Evolutionary conservation across 2,113 vertebrate species (phyloP).

Genomic region (Microtus oregoni): DNA sequence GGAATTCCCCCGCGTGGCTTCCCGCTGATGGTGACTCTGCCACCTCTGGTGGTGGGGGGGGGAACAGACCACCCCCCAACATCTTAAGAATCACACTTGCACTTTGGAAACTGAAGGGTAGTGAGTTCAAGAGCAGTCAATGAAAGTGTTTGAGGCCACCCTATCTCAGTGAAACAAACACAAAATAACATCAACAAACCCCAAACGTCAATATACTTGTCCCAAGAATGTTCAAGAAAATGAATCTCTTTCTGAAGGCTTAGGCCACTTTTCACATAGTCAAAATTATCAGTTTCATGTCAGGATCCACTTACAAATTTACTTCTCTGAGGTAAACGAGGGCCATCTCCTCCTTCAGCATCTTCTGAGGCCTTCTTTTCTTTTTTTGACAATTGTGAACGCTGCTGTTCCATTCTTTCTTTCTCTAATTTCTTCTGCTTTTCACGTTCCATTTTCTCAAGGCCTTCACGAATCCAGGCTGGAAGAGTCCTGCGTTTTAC

Average conservation of each 20-base stretch:
- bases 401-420: slow-evolving; percentile 96
- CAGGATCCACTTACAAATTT: slow-evolving; percentile 95
- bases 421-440: slow-evolving; percentile 98
- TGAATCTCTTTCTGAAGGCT: slow-evolving; percentile 24
- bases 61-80: too few species aligned
- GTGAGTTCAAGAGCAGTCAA: not conserved
- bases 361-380: slow-evolving; percentile 89
- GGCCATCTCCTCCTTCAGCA: slow-evolving; percentile 91
- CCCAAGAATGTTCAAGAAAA: slow-evolving; percentile 10
- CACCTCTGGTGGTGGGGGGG: too few species aligned
- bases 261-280: not conserved
- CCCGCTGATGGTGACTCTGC: too few species aligned
- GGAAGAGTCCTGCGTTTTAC: slow-evolving; percentile 97
- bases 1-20: too few species aligned
- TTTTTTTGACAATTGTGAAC: slow-evolving; percentile 94
- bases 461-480: slow-evolving; percentile 99
- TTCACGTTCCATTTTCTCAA: slow-evolving; percentile 99
- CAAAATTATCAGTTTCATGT: not conserved
- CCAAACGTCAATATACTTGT: not conserved
- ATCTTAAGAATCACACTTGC: too few species aligned
- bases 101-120: not conserved
- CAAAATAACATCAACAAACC: not conserved
- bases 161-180: not conserved
- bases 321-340: slow-evolving; percentile 96
- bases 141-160: not conserved